Percentiles rank a stretch among this genome's conserved stretches.
Conservation (phyloP, 2,113 vertebrate genomes). For the Perca fluviatilis region DNA sequence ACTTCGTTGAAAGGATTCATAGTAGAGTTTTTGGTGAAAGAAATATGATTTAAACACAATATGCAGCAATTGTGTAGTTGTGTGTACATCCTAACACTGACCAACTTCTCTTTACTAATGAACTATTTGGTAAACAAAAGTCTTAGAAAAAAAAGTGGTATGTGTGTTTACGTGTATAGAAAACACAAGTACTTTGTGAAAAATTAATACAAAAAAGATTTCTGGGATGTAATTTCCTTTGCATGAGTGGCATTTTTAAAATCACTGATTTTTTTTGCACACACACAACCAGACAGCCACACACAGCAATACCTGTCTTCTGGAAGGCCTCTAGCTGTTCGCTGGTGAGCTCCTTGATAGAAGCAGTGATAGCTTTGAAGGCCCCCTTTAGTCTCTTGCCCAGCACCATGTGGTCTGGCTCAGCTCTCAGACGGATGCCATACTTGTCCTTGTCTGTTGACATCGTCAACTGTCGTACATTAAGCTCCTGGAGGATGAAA, state of each 20-base stretch:
- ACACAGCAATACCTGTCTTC: constrained; percentile 84
- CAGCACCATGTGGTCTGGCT: constrained; percentile 97
- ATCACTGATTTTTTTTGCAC: not conserved
- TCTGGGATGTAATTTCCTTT: not conserved
- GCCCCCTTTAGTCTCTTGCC: constrained; percentile 95
- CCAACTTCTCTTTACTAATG: not conserved
- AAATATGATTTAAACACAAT: not conserved
- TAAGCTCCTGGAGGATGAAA: constrained; percentile 88
- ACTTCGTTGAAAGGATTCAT: constrained; percentile 5
- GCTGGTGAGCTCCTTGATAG: constrained; percentile 92
- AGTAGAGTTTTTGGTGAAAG: not conserved
- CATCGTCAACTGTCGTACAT: constrained; percentile 92
- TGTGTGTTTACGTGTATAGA: not conserved
- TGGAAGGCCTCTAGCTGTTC: constrained; percentile 94
- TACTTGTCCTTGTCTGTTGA: constrained; percentile 94
- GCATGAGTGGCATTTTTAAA: not conserved
- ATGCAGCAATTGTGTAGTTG: not conserved
- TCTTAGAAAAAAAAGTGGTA: too few species aligned
- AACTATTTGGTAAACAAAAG: constrained; percentile 1
- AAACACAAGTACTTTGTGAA: not conserved
- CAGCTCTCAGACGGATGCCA: constrained; percentile 91
- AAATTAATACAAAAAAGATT: not conserved
- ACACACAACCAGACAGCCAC: not conserved
- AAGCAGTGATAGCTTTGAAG: constrained; percentile 90
- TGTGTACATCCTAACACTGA: not conserved